Conservation (phyloP, 2,113 vertebrate genomes). For the Junco hyemalis region DNA sequence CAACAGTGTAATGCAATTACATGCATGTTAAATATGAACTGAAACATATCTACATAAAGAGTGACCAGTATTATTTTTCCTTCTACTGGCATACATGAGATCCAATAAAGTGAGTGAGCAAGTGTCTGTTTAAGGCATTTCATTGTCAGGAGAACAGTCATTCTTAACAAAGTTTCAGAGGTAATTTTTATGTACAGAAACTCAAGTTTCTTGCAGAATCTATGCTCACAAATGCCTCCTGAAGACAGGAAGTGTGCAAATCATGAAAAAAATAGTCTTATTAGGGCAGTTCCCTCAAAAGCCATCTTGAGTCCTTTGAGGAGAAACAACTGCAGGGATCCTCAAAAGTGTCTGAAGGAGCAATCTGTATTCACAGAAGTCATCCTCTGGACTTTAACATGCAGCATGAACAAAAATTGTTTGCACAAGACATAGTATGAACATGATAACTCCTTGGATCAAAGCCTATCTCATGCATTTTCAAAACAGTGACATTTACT, state of each 20-base stretch:
- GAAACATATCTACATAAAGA: not conserved
- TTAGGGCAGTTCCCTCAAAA: not conserved
- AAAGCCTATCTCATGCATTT: not conserved
- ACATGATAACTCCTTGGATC: not conserved
- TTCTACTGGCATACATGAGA: not conserved
- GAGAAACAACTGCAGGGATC: not conserved
- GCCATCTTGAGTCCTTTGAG: not conserved
- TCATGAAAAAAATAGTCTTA: not conserved
- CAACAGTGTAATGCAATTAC: not conserved
- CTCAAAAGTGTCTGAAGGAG: not conserved
- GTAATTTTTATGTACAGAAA: not conserved
- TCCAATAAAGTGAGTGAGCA: not conserved
- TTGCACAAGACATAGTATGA: not conserved
- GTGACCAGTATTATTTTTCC: not conserved
- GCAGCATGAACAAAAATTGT: not conserved
- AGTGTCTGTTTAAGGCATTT: not conserved
- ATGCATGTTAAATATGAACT: not conserved
- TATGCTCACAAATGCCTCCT: not conserved
- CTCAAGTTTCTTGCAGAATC: not conserved
- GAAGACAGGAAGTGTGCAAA: not conserved
- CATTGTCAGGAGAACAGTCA: not conserved
- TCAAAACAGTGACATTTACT: not conserved
- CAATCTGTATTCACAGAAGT: not conserved
- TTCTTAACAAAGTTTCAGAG: not conserved
- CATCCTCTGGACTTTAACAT: not conserved